Percentiles rank a stretch among this genome's conserved stretches.
phyloP scores from a whole-genome alignment of 23 tunicate species.

The Halocynthia roretzi region DNA sequence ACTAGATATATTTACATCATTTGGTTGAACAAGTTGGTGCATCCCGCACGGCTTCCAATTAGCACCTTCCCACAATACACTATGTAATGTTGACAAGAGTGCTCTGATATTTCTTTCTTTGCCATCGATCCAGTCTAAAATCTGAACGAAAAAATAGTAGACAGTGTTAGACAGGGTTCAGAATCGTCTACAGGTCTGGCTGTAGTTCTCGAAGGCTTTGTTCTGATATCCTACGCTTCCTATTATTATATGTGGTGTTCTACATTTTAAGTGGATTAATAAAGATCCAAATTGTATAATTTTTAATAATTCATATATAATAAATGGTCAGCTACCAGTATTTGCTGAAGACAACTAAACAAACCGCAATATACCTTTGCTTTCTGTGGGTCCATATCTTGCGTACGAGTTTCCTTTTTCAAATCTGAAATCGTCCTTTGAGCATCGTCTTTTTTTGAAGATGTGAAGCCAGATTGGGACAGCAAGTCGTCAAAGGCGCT shows the following conservation, averaged over 20 bases:
- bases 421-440: conserved; percentile 72
- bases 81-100: conserved; percentile 82
- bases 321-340: too few relatives aligned
- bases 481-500: conserved; percentile 88
- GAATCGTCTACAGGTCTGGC: neutral
- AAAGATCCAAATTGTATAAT: too few relatives aligned
- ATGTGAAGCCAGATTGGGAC: conserved; percentile 74
- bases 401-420: conserved; percentile 61
- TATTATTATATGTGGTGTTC: too few relatives aligned
- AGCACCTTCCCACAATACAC: conserved; percentile 92
- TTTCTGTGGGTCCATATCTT: conserved; percentile 82
- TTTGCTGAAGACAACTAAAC: too few relatives aligned
- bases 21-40: conserved; percentile 88
- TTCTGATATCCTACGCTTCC: neutral
- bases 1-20: conserved; percentile 48
- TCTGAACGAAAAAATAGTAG: conserved; percentile 37
- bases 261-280: too few relatives aligned
- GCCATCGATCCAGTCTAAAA: conserved; percentile 94
- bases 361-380: conserved; percentile 41
- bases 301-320: too few relatives aligned
- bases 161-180: too few relatives aligned
- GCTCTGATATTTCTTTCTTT: conserved; percentile 93
- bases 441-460: conserved; percentile 64
- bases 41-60: conserved; percentile 95
- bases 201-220: neutral